Evolutionary conservation across 2,888 invertebrate genomes (phyloP).

Genomic region (Euproctis similis): DNA sequence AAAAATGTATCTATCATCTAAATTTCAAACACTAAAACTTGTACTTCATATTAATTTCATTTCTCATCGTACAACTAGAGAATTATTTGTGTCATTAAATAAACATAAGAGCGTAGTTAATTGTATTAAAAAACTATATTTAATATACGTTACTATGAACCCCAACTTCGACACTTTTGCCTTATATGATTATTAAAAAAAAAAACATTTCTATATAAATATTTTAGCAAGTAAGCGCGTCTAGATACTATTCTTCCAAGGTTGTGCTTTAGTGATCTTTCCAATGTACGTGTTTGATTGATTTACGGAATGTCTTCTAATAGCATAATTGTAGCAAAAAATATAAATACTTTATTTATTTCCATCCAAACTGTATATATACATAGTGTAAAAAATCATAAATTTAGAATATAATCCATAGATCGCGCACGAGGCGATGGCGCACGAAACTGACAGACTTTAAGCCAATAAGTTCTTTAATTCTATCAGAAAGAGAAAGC

Average conservation of each 20-base stretch:
- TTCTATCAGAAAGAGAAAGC: too few relatives aligned
- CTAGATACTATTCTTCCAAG: conserved; percentile 75
- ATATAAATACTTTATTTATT: conserved; percentile 31
- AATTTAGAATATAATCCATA: too few relatives aligned
- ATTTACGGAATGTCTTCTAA: conserved; percentile 37
- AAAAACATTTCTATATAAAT: conserved; percentile 59
- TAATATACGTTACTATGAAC: conserved; percentile 50
- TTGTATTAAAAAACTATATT: conserved; percentile 27
- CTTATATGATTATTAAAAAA: conserved; percentile 68
- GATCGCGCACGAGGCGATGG: too few relatives aligned
- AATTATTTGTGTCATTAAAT: too few relatives aligned
- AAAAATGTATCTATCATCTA: too few relatives aligned
- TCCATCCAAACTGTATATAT: conserved; percentile 50
- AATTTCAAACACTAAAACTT: too few relatives aligned
- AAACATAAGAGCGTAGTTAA: conserved; percentile 21
- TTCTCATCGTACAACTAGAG: too few relatives aligned
- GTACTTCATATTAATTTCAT: too few relatives aligned
- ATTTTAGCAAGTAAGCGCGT: conserved; percentile 66
- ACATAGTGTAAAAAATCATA: too few relatives aligned
- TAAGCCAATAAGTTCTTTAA: too few relatives aligned
- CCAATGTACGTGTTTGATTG: conserved; percentile 45
- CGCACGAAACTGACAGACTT: too few relatives aligned
- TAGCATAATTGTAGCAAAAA: conserved; percentile 31
- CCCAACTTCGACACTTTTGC: conserved; percentile 72
- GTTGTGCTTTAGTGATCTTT: conserved; percentile 74